Evolutionary conservation across 1,140 invertebrate species (phyloP), one percentile per base, ranked within the genome.

Genomic region (Cataglyphis hispanica): DNA sequence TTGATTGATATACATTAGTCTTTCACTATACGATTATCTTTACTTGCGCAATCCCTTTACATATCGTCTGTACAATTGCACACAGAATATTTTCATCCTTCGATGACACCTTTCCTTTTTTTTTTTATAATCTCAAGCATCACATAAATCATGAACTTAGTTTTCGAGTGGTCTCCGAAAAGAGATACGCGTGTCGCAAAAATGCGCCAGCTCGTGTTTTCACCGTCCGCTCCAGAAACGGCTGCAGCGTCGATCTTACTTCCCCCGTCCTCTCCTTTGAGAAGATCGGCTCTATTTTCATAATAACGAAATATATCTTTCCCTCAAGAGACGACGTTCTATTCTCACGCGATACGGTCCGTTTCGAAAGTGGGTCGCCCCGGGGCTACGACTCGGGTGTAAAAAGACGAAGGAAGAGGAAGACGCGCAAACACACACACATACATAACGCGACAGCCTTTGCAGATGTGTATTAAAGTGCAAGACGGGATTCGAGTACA

Each of bases 71-170:
- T 50, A 50, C 2, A 43, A 70, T 34, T 58, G 53, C 53, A 31
- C 34, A 34, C 27, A 13, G 40, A 61, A 60, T 72, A 72, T 25
- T 60, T 72, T 60, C 7, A 34, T 43, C 37, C 25, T 2, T 60
- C 53, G 37, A 74, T 46, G 37, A 60, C 19, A 2, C 1, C 10
- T 13, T 34, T 58, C 27, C 13, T n/a, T 60, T 22, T 80, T 50
- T 66, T 70, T 80, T 46, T 74, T 43, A 19, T 27, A 37, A 53
- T 10, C 40, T 64, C 40, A 27, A 86, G 56, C 25, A 31, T 27
- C 63, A 25, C 31, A 87, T 87, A 88, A 88, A 88, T 87, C 34
- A 53, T 27, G 69, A 43, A 53, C 60, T 83, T 83, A 64, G 31
- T 16, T n/a, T 50, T 63, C 69, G 87, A 87, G 77, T 75, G 67